phyloP scores from a whole-genome alignment of 2,113 vertebrate species.

The Poecile atricapillus region DNA sequence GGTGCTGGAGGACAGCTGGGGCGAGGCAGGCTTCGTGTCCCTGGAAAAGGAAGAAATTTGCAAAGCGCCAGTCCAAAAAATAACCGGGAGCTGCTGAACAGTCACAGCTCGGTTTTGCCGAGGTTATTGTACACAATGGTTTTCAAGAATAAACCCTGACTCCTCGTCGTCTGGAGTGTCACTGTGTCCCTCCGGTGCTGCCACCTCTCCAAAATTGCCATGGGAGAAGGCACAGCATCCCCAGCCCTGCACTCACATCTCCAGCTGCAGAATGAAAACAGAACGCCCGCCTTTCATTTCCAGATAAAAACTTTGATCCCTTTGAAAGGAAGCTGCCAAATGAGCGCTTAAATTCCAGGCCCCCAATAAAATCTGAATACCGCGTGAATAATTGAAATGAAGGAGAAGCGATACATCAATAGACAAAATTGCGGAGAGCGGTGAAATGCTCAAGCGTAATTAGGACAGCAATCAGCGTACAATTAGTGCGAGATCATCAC shows the following conservation, averaged over 20 bases:
- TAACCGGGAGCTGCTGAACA: not conserved
- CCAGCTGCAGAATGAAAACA: not conserved
- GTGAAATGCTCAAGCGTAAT: not conserved
- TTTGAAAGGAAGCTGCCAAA: not conserved
- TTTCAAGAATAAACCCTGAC: fast-evolving
- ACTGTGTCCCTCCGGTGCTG: not conserved
- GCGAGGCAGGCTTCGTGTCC: fast-evolving
- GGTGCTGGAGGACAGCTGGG: not conserved
- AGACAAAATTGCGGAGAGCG: not conserved
- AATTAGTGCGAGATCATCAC: not conserved
- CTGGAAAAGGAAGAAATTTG: not conserved
- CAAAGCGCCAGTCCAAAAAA: fast-evolving
- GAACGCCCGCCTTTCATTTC: not conserved
- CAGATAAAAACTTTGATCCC: not conserved
- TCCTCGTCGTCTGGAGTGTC: not conserved
- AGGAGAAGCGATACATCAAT: not conserved
- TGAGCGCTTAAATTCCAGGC: not conserved
- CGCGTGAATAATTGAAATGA: fast-evolving
- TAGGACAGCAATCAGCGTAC: not conserved
- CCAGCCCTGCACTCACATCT: not conserved
- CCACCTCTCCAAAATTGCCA: not conserved
- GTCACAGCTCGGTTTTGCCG: fast-evolving
- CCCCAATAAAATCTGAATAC: not conserved
- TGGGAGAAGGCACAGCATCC: not conserved
- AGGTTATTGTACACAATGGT: not conserved